Conservation (phyloP, 1,140 invertebrate genomes). For the Antheraea mylitta region DNA sequence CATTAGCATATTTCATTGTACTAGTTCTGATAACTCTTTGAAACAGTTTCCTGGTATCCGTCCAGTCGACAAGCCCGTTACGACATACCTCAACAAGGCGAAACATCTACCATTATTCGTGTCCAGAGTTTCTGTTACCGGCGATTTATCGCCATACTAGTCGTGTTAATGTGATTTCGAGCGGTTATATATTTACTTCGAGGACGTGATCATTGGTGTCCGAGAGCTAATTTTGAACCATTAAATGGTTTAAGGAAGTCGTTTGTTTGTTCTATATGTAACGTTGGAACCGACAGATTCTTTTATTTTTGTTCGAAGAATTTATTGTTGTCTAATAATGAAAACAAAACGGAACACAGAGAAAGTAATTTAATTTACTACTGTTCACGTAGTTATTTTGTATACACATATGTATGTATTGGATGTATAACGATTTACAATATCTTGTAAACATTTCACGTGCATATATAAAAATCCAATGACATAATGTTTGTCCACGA, state of each 20-base stretch:
- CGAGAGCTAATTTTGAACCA: conserved; percentile 40
- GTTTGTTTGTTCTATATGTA: conserved; percentile 27
- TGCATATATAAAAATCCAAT: too few species aligned
- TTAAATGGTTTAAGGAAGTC: conserved; percentile 41
- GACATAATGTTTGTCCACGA: too few species aligned
- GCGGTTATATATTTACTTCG: conserved; percentile 56
- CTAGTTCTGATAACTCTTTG: background rate
- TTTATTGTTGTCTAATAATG: too few species aligned
- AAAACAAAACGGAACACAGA: too few species aligned
- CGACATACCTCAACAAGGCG: conserved; percentile 21
- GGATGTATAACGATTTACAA: too few species aligned
- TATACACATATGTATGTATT: too few species aligned
- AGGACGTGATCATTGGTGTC: conserved; percentile 12
- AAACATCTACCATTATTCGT: conserved; percentile 47
- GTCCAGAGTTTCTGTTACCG: conserved; percentile 37
- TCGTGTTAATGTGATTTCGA: conserved; percentile 35
- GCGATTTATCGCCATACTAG: conserved; percentile 44
- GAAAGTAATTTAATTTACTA: background rate
- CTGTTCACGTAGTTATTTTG: background rate
- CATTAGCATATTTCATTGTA: background rate
- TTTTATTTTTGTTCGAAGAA: too few species aligned
- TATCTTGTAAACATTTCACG: too few species aligned
- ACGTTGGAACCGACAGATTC: too few species aligned
- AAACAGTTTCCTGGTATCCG: conserved; percentile 22
- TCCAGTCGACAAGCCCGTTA: conserved; percentile 27